A percentile compares a stretch with the other conserved stretches of the same genome.
Evolutionary conservation across 2,888 invertebrate species (phyloP).

Genomic region (Lepas anatifera): DNA sequence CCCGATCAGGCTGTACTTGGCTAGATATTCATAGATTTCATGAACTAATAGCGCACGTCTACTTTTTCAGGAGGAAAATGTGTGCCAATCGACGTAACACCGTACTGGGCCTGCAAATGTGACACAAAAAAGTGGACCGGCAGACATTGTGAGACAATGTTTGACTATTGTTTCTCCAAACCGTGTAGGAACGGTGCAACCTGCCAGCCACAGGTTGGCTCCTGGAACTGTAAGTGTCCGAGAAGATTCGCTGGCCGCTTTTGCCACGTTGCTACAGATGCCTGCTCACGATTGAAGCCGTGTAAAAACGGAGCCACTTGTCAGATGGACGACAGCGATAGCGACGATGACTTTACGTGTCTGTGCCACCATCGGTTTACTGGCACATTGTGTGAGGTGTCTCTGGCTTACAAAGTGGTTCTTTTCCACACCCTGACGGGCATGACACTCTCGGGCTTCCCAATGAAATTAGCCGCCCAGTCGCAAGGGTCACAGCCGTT

Average conservation of each 20-base stretch:
- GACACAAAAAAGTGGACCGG: neutral
- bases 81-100: neutral
- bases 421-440: neutral
- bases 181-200: conserved; percentile 42
- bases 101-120: neutral
- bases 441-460: neutral
- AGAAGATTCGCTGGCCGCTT: conserved; percentile 27
- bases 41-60: too few relatives aligned
- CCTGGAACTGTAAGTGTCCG: conserved; percentile 28
- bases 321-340: too few relatives aligned
- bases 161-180: conserved; percentile 45
- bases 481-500: neutral
- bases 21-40: too few relatives aligned
- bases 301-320: neutral
- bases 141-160: conserved; percentile 28
- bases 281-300: conserved; percentile 24
- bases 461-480: neutral
- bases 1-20: too few relatives aligned
- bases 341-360: neutral
- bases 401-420: neutral
- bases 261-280: conserved; percentile 27
- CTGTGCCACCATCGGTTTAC: neutral
- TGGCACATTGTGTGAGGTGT: neutral
- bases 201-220: conserved; percentile 30
- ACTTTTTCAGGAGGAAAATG: neutral